Evolutionary conservation across 2,888 invertebrate species (phyloP).

Genomic region (Nineta flava): DNA sequence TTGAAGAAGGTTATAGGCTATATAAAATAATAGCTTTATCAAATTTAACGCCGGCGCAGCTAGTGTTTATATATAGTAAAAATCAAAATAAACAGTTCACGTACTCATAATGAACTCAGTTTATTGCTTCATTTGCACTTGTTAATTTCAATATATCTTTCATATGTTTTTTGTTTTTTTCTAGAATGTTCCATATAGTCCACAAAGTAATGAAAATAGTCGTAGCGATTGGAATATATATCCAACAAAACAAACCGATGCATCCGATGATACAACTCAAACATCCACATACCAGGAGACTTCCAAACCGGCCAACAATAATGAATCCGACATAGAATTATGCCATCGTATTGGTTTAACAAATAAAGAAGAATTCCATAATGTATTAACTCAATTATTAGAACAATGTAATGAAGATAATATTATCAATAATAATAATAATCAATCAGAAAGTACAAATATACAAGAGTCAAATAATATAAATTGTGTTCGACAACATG

Average conservation of each 20-base stretch:
- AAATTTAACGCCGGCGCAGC: too few relatives aligned
- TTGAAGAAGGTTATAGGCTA: too few relatives aligned
- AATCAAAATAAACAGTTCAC: too few relatives aligned
- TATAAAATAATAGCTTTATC: too few relatives aligned
- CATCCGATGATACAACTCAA: not conserved
- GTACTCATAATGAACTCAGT: too few relatives aligned
- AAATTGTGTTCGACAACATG: not conserved
- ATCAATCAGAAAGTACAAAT: not conserved
- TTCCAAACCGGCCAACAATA: slow-evolving; percentile 1
- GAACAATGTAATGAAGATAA: slow-evolving; percentile 15
- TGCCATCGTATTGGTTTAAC: slow-evolving; percentile 14
- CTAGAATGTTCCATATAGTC: slow-evolving; percentile 40
- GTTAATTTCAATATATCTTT: too few relatives aligned
- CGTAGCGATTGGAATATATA: slow-evolving; percentile 5
- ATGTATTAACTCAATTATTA: slow-evolving; percentile 18
- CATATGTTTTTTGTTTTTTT: slow-evolving; percentile 10
- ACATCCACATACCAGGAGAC: not conserved
- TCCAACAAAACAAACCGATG: not conserved
- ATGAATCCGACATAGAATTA: slow-evolving; percentile 10
- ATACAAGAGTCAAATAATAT: not conserved
- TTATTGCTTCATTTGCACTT: too few relatives aligned
- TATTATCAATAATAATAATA: slow-evolving; percentile 11
- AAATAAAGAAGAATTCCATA: slow-evolving; percentile 19
- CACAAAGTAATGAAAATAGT: slow-evolving; percentile 32
- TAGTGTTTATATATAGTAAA: too few relatives aligned